Base-by-base conservation (phyloP, 2,113 vertebrate genomes). In the Apodemus speciosus region DNA sequence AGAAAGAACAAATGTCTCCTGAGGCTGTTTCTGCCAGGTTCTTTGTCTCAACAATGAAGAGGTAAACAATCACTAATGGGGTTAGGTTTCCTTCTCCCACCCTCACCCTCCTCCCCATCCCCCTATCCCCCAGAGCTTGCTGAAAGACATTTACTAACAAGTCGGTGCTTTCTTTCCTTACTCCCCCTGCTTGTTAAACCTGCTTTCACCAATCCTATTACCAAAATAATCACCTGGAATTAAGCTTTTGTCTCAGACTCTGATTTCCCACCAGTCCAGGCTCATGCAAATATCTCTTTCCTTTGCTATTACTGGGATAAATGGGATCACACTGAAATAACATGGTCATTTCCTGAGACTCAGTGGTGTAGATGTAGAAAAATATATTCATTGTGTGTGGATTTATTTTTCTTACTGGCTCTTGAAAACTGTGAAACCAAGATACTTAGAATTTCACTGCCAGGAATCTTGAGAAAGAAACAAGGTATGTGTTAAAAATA, bases 131-230 rank as follows among this genome's bases (percentile, higher is more conserved):
- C 6, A 21, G 11, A 92, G 27, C 40, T 79, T 56, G 30, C 32
- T 85, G 30, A 86, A 88, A 92, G 88, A 88, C 23, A 87, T 88
- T 75, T 60, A 64, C 81, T 73, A 71, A 53, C 10, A 93, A 9
- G 32, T 11, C 20, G 13, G 11, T 21, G 56, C 21, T 80, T 68
- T 62, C 53, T 83, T 72, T 51, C 56, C 23, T 84, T 81, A 35
- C 11, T 30, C 14, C 5, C 3, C 62, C 75, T 73, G 18, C 27
- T 80, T 40, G 18, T 85, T 35, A 40, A 15, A 32, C 21, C 76
- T 56, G 18, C 15, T 64, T 92, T 51, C 81, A 80, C 56, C 43
- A 85, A 27, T 72, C 75, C 72, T n/a, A 51, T 76, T 88, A 80
- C 46, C 53, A 84, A 77, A 89, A 66, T 46, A 87, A 68, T 83